phyloP scores from a whole-genome alignment of 2,113 vertebrate species.

The Sinocyclocheilus rhinocerous region DNA sequence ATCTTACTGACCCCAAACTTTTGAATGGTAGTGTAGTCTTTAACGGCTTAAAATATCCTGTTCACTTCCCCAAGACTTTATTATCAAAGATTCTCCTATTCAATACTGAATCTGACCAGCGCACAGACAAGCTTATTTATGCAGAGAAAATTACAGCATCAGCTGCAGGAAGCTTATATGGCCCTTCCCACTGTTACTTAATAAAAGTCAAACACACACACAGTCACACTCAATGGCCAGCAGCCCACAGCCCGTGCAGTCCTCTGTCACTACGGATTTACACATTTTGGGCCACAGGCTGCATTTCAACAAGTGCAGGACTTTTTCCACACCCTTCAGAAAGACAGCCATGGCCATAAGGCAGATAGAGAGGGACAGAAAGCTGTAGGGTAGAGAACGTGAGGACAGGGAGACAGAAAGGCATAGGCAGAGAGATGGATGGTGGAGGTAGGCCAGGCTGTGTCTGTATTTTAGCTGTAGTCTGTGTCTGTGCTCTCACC shows the following conservation, averaged over 20 bases:
- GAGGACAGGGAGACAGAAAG: background rate
- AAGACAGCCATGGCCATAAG: background rate
- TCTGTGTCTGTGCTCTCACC: conserved; percentile 74
- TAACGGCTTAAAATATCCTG: background rate
- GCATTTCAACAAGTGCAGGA: background rate
- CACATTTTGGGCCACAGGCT: background rate
- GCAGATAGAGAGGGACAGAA: background rate
- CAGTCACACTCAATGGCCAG: conserved; percentile 23
- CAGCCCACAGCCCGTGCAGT: background rate
- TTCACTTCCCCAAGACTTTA: background rate
- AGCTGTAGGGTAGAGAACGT: background rate
- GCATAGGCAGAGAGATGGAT: background rate
- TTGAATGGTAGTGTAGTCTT: background rate
- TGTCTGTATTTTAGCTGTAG: background rate
- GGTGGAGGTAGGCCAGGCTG: background rate
- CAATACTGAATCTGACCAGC: conserved; percentile 3
- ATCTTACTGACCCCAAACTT: background rate
- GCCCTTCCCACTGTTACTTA: background rate
- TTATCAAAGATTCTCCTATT: too few relatives aligned
- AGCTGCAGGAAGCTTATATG: background rate
- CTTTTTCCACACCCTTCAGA: conserved; percentile 32
- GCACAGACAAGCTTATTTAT: background rate
- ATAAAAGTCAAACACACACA: conserved; percentile 20
- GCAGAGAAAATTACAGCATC: conserved; percentile 7
- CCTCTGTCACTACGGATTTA: conserved; percentile 32